Base-by-base conservation (phyloP, 2,797 vertebrate species). In the Sebastes itinus region DNA sequence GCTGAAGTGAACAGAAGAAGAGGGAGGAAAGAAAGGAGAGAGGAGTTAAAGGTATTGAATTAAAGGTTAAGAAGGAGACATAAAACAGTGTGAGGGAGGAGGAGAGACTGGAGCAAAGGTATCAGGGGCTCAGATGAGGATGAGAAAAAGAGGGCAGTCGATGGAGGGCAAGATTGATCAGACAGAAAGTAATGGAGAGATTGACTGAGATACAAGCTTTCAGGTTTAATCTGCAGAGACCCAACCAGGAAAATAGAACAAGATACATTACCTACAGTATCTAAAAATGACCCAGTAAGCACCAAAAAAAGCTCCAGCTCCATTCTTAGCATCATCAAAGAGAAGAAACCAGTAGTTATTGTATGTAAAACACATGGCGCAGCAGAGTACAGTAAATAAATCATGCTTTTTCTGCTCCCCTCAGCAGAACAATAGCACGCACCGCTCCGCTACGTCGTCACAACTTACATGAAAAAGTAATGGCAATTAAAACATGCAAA, bases 381-480 rank as follows among this genome's bases (percentile, higher is more conserved):
- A 71, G 81, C 72, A 49, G 62, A 59, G 59, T 56, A 81, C 54
- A 58, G 78, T 93, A 80, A 94, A 95, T 95, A 91, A 94, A 91
- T 88, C 75, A 93, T 92, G 89, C 42, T 69, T 79, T 52, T 75
- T 80, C 84, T 88, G 88, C 86, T 86, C 73, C 64, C 18, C 77
- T 80, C 83, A 69, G 85, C 76, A 84, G 78, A 87, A 91, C 87
- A 89, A 83, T 77, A 22, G 84, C 65, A 71, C 62, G 35, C 85
- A 16, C 55, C 0, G 49, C 75, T 82, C 83, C 1, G 27, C 82
- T 33, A 65, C 58, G 61, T 77, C 65, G 52, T 84, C 70, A 14
- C 22, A 27, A 58, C 78, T 35, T 49, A 66, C 72, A 90, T 92
- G 82, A 89, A 92, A 90, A 91, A 93, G 82, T 90, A 74, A 89